A percentile compares a stretch with the other conserved stretches of the same genome.
Evolutionary conservation across 2,113 vertebrate species (phyloP).

Genomic region (Pseudorhombus dupliciocellatus): DNA sequence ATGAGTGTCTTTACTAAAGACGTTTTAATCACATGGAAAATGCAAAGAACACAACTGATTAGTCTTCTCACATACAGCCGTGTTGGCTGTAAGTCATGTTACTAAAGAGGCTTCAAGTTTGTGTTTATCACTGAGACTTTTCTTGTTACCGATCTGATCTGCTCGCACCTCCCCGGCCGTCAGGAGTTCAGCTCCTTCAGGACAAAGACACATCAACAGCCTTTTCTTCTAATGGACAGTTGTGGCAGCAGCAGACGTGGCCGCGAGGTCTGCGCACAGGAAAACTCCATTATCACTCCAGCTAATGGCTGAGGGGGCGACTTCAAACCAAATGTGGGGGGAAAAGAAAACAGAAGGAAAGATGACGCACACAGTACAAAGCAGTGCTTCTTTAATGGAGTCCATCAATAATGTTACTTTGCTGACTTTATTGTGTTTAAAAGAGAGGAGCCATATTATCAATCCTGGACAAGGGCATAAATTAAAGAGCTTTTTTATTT

Average conservation of each 20-base stretch:
- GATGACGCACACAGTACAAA: slow-evolving; percentile 65
- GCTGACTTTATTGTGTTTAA: slow-evolving; percentile 66
- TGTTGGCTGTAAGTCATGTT: too few species aligned
- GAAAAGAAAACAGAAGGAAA: slow-evolving; percentile 67
- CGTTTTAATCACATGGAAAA: too few species aligned
- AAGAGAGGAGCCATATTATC: slow-evolving; percentile 58
- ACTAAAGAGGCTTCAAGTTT: too few species aligned
- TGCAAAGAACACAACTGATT: too few species aligned
- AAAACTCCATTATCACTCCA: slow-evolving; percentile 75
- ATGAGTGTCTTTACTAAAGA: too few species aligned
- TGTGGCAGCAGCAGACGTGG: slow-evolving; percentile 54
- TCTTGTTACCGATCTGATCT: slow-evolving; percentile 11
- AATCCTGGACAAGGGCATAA: slow-evolving; percentile 61
- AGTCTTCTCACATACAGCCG: too few species aligned
- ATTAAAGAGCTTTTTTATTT: slow-evolving; percentile 44
- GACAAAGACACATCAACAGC: slow-evolving; percentile 52
- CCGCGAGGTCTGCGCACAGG: slow-evolving; percentile 68
- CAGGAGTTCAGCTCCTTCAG: slow-evolving; percentile 51
- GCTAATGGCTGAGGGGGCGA: slow-evolving; percentile 58
- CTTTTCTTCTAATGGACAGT: slow-evolving; percentile 61
- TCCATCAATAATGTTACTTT: slow-evolving; percentile 70
- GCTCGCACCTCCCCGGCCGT: background rate
- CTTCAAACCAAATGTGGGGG: slow-evolving; percentile 55
- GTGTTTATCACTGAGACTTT: slow-evolving; percentile 26
- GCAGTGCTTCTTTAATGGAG: slow-evolving; percentile 69